Evolutionary conservation across 2,113 vertebrate genomes (phyloP).

Genomic region (Mastomys coucha): DNA sequence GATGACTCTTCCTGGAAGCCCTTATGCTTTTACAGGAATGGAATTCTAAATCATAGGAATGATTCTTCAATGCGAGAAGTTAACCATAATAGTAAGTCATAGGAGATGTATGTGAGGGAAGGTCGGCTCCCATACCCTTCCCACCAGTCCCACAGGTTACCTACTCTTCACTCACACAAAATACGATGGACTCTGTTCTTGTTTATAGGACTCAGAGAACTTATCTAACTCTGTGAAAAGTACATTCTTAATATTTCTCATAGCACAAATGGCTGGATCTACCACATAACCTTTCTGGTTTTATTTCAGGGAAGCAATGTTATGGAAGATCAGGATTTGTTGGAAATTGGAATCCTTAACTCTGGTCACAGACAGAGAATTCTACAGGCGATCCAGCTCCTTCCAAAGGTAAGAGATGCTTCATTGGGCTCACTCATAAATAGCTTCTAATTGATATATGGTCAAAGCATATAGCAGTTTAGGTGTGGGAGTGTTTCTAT

Average conservation of each 20-base stretch:
- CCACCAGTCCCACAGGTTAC: not conserved
- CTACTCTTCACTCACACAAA: not conserved
- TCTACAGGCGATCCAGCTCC: slow-evolving; percentile 98
- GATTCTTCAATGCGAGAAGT: not conserved
- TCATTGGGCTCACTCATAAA: not conserved
- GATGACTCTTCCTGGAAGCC: slow-evolving; percentile 20
- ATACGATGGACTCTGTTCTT: not conserved
- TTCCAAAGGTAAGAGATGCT: slow-evolving; percentile 92
- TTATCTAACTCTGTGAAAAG: slow-evolving; percentile 19
- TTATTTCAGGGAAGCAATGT: slow-evolving; percentile 96
- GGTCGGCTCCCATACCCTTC: not conserved
- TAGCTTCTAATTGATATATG: not conserved
- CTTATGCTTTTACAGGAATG: slow-evolving; percentile 26
- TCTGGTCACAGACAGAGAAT: slow-evolving; percentile 98
- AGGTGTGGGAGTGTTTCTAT: not conserved
- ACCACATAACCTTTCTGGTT: slow-evolving; percentile 76
- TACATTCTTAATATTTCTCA: not conserved
- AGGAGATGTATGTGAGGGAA: not conserved
- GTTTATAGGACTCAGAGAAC: not conserved
- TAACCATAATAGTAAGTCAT: not conserved
- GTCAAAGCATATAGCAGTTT: not conserved
- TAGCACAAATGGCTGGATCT: not conserved
- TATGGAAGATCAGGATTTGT: slow-evolving; percentile 98
- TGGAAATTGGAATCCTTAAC: slow-evolving; percentile 99
- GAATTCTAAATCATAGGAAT: slow-evolving; percentile 33